Evolutionary conservation across 2,888 invertebrate species (phyloP).

Genomic region (Microplitis manilae): DNA sequence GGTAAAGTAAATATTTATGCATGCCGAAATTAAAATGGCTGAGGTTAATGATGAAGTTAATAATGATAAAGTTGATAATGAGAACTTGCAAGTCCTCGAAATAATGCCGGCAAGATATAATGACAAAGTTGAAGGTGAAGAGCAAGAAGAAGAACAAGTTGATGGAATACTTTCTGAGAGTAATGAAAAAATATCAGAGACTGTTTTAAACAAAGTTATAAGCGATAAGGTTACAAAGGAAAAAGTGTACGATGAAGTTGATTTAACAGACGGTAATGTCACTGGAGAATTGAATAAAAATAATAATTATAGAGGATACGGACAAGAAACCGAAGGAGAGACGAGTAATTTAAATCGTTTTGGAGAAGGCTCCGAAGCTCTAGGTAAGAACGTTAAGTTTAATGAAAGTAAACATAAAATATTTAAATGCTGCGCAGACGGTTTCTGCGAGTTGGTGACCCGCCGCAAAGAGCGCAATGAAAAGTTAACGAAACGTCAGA

Average conservation of each 20-base stretch:
- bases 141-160: not conserved
- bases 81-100: not conserved
- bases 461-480: constrained; percentile 74
- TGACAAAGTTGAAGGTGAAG: not conserved
- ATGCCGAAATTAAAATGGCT: not conserved
- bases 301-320: not conserved
- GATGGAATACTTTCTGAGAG: not conserved
- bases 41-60: not conserved
- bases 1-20: not conserved
- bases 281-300: not conserved
- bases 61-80: constrained; percentile 10
- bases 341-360: not conserved
- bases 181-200: not conserved
- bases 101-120: not conserved
- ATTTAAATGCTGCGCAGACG: constrained; percentile 50
- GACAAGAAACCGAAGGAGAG: not conserved
- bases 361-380: too few species aligned
- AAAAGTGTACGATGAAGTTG: not conserved
- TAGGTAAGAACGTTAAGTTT: not conserved
- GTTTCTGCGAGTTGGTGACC: constrained; percentile 71
- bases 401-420: not conserved
- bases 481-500: constrained; percentile 73
- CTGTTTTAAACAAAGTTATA: not conserved
- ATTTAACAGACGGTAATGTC: not conserved
- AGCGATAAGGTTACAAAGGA: not conserved